Percentiles rank a stretch among this genome's conserved stretches.
Evolutionary conservation across 2,113 vertebrate species (phyloP).

Genomic region (Cyprinodon brontotheroides): DNA sequence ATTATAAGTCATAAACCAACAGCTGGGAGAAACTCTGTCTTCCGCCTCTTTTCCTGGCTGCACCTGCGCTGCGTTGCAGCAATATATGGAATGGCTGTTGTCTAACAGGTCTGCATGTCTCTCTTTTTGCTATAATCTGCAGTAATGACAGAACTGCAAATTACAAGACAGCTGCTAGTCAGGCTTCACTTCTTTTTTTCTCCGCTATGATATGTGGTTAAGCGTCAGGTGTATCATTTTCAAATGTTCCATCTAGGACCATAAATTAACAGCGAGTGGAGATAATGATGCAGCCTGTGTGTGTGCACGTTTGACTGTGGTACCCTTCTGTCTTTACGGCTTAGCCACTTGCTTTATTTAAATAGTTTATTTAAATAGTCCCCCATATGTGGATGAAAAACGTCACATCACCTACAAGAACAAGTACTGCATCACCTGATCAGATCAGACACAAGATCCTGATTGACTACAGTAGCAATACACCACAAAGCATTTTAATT

Average conservation of each 20-base stretch:
- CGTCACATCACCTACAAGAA: slow-evolving; percentile 56
- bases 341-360: slow-evolving; percentile 61
- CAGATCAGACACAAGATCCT: slow-evolving; percentile 18
- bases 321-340: slow-evolving; percentile 45
- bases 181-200: slow-evolving; percentile 9
- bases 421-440: slow-evolving; percentile 26
- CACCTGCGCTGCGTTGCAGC: slow-evolving; percentile 42
- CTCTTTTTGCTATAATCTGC: slow-evolving; percentile 50
- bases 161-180: slow-evolving; percentile 57
- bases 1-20: slow-evolving; percentile 63
- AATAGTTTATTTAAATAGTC: slow-evolving; percentile 64
- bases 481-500: background rate
- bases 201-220: slow-evolving; percentile 31
- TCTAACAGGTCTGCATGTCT: slow-evolving; percentile 22
- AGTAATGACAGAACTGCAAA: slow-evolving; percentile 54
- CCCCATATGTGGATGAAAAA: slow-evolving; percentile 57
- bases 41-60: slow-evolving; percentile 30
- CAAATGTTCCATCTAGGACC: slow-evolving; percentile 59
- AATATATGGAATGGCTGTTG: slow-evolving; percentile 19
- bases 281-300: slow-evolving; percentile 39
- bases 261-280: slow-evolving; percentile 48
- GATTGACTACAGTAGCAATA: slow-evolving; percentile 37
- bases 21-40: slow-evolving; percentile 49
- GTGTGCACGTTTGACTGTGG: slow-evolving; percentile 18
- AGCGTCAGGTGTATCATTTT: slow-evolving; percentile 54